phyloP scores from a whole-genome alignment of 2,797 vertebrate species.

The Chiloscyllium punctatum region DNA sequence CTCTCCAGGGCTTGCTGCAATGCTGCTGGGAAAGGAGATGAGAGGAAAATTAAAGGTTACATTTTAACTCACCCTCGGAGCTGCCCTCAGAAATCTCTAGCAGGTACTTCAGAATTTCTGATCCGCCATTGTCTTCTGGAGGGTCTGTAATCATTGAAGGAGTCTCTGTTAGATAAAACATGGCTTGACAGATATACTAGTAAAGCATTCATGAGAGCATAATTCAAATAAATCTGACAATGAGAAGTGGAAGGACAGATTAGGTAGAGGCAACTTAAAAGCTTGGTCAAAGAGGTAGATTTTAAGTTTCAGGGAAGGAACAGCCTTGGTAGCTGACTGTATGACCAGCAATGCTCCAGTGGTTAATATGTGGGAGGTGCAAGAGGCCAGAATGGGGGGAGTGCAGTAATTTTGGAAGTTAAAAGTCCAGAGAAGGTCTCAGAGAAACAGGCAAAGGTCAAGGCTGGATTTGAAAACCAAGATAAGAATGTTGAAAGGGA shows the following conservation, averaged over 20 bases:
- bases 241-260: neutral
- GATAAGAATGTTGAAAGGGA: neutral
- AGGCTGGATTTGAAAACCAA: neutral
- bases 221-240: neutral
- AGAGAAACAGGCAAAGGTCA: neutral
- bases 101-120: slow-evolving; percentile 83
- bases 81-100: slow-evolving; percentile 85
- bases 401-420: neutral
- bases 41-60: neutral
- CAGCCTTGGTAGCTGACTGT: neutral
- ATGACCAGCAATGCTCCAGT: neutral
- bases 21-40: neutral
- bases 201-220: neutral
- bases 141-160: slow-evolving; percentile 63
- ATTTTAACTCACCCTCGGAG: slow-evolving; percentile 71
- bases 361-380: too few relatives aligned
- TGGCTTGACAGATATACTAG: neutral
- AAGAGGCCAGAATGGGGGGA: neutral
- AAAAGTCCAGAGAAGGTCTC: neutral
- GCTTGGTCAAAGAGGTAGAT: neutral
- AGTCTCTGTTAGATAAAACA: neutral
- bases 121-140: slow-evolving; percentile 87
- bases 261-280: neutral
- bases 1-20: neutral
- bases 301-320: neutral